Percentiles rank a stretch among this genome's conserved stretches.
Evolutionary conservation across 1,140 invertebrate species (phyloP).

Genomic region (Stegodyphus dumicola): DNA sequence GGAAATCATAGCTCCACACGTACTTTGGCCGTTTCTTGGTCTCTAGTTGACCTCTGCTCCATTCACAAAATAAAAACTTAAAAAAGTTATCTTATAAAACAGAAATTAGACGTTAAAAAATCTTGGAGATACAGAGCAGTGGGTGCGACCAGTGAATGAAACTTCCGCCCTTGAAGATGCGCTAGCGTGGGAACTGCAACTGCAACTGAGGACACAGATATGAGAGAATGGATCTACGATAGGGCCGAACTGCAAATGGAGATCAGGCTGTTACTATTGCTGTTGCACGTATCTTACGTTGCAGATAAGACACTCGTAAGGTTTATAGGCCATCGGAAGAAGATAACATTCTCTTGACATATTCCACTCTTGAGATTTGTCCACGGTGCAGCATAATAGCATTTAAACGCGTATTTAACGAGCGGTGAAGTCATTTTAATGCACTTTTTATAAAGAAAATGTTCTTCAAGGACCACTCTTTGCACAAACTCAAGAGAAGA

Average conservation of each 20-base stretch:
- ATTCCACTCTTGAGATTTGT: no score
- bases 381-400: no score
- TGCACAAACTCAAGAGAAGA: no score
- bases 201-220: neutral
- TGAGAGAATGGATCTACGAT: neutral
- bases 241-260: neutral
- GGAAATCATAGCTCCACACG: no score
- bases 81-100: neutral
- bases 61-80: neutral
- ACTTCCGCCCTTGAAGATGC: constrained; percentile 38
- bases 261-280: neutral
- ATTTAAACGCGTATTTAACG: no score
- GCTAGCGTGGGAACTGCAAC: constrained; percentile 14
- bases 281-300: neutral
- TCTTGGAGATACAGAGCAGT: neutral
- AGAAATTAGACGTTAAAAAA: neutral
- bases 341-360: no score
- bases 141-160: constrained; percentile 23
- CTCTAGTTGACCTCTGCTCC: neutral
- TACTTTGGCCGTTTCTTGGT: neutral
- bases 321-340: neutral
- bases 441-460: no score
- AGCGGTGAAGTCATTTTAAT: no score
- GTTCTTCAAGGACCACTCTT: no score
- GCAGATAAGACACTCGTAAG: neutral